These are phyloP conservation scores for Pica pica DNA, from an alignment of 2,113 vertebrate genomes.

Conservation along the genomic window DNA sequence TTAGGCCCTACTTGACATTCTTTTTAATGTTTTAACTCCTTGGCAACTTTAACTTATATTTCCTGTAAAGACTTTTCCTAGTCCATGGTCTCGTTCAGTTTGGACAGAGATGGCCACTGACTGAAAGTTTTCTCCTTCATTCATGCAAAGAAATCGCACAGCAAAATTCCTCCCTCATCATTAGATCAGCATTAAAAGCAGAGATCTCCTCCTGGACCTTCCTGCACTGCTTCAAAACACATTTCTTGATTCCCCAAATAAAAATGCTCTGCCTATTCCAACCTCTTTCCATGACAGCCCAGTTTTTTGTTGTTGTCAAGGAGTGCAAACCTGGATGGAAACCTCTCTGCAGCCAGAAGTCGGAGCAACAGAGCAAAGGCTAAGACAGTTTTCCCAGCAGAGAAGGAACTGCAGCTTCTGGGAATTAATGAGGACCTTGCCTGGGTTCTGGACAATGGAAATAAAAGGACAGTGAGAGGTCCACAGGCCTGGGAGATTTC, in stretches of 20 bases:
- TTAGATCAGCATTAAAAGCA: not conserved
- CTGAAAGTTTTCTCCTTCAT: not conserved
- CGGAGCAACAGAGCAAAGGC: not conserved
- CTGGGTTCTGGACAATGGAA: not conserved
- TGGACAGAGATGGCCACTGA: not conserved
- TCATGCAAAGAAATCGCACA: not conserved
- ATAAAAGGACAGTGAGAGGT: not conserved
- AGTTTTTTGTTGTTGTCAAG: not conserved
- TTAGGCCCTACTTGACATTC: not conserved
- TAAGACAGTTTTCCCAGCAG: not conserved
- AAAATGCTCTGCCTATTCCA: not conserved
- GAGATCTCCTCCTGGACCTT: not conserved
- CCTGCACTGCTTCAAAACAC: not conserved
- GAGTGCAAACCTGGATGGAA: not conserved
- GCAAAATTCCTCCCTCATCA: not conserved
- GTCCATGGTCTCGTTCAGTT: accelerated
- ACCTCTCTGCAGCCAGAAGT: not conserved
- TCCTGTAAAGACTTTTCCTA: not conserved
- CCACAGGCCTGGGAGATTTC: not conserved
- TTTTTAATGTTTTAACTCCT: not conserved
- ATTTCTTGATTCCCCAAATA: not conserved
- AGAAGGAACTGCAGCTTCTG: not conserved
- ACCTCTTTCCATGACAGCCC: not conserved
- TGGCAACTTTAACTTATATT: not conserved
- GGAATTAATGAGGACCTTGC: not conserved